Percentiles rank a stretch among this genome's conserved stretches.
Conservation (phyloP, 2,113 vertebrate genomes). For the Spermophilus dauricus region DNA sequence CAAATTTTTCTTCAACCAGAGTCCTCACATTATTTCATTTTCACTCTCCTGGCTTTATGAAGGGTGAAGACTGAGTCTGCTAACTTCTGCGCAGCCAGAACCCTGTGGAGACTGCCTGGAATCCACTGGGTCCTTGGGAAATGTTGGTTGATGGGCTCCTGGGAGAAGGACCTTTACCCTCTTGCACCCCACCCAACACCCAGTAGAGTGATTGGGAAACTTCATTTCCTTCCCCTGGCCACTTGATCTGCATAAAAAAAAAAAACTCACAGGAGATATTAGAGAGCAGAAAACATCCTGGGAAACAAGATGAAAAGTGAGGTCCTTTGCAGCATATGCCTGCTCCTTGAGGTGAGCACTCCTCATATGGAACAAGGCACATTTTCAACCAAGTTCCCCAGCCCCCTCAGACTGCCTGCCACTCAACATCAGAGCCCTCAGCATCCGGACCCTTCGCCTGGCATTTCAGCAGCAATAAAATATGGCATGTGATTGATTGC, state of each 20-base stretch:
- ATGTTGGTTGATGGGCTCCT: accelerated
- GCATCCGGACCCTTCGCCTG: accelerated
- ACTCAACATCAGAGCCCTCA: background rate
- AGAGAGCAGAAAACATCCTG: background rate
- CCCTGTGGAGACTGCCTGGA: background rate
- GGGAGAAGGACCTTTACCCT: background rate
- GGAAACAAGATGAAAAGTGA: background rate
- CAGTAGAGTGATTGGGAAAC: accelerated
- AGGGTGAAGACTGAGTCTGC: background rate
- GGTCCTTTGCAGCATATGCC: accelerated
- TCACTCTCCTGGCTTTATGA: background rate
- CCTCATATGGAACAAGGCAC: background rate
- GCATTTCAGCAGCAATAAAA: background rate
- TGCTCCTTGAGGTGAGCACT: background rate
- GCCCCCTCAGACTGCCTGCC: background rate
- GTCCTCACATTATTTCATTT: background rate
- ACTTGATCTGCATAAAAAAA: background rate
- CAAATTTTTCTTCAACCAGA: background rate
- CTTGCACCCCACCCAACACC: background rate
- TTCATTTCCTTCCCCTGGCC: background rate
- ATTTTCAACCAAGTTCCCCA: background rate
- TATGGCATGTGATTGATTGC: background rate
- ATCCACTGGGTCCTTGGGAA: accelerated
- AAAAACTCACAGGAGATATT: background rate
- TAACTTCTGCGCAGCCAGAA: background rate